Evolutionary conservation across 2,888 invertebrate genomes (phyloP).

Genomic region (Drosophila percnosoma): DNA sequence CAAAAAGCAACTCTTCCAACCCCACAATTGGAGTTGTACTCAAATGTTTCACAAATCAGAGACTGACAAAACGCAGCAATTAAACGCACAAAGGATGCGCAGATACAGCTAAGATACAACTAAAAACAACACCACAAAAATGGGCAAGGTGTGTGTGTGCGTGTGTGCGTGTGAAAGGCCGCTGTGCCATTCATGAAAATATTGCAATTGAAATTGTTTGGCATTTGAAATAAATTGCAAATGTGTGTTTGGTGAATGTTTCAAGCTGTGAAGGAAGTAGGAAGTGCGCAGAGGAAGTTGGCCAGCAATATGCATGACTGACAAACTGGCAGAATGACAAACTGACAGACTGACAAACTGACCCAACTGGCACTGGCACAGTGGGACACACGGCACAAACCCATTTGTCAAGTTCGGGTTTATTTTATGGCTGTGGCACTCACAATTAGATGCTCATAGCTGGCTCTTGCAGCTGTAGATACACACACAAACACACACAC

Average conservation of each 20-base stretch:
- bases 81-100: conserved; percentile 19
- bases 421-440: conserved; percentile 45
- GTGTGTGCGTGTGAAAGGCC: conserved; percentile 32
- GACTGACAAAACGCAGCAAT: conserved; percentile 40
- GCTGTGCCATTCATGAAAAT: conserved; percentile 70
- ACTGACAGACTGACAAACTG: conserved; percentile 21
- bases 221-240: conserved; percentile 78
- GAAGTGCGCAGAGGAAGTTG: conserved; percentile 63
- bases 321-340: conserved; percentile 9
- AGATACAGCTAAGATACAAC: conserved; percentile 8
- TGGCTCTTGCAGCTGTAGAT: conserved; percentile 36
- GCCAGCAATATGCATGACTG: conserved; percentile 33
- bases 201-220: conserved; percentile 72
- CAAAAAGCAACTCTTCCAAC: background rate
- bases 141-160: conserved; percentile 36
- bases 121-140: conserved; percentile 57
- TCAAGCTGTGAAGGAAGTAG: conserved; percentile 74
- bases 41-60: conserved; percentile 39
- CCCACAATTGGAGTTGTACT: background rate
- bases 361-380: conserved; percentile 50
- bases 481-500: background rate
- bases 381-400: conserved; percentile 56
- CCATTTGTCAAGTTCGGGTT: conserved; percentile 73
- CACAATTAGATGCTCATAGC: conserved; percentile 62
- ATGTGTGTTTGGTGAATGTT: conserved; percentile 64